Percentiles rank a stretch among this genome's conserved stretches.
These are phyloP conservation scores for Odobenus rosmarus DNA, from an alignment of 2,113 vertebrate genomes.

Conservation along the genomic window DNA sequence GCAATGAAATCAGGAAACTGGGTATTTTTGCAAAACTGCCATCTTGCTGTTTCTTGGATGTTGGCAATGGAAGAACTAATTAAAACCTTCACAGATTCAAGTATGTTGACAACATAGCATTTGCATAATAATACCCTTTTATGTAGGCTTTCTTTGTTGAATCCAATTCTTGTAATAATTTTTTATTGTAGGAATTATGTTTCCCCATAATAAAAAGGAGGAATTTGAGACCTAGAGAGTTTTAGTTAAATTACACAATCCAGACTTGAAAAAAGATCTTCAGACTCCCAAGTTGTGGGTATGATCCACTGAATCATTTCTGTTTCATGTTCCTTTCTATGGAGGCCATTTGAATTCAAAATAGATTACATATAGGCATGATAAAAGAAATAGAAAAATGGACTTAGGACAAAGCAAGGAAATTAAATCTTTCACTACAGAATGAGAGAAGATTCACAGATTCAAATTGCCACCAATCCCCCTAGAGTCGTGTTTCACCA, in stretches of 20 bases:
- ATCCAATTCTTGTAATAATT: neutral
- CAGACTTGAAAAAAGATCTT: neutral
- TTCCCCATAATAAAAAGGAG: neutral
- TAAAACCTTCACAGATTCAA: slow-evolving; percentile 90
- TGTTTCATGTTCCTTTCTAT: neutral
- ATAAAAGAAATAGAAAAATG: slow-evolving; percentile 2
- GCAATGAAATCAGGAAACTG: slow-evolving; percentile 88
- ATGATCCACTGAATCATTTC: neutral
- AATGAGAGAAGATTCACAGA: neutral
- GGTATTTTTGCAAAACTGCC: slow-evolving; percentile 92
- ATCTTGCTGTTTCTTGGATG: slow-evolving; percentile 92
- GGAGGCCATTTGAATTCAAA: neutral
- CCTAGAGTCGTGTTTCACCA: neutral
- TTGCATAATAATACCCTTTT: neutral
- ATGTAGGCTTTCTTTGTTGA: neutral
- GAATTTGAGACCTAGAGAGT: neutral
- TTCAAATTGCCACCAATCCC: neutral
- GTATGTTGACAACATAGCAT: slow-evolving; percentile 73
- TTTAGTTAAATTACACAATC: neutral
- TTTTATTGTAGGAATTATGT: neutral
- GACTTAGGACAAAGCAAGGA: neutral
- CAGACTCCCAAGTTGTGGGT: neutral
- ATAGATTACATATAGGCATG: neutral
- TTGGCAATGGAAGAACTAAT: slow-evolving; percentile 91
- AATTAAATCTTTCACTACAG: neutral